These are phyloP conservation scores for Oasisia sp. DNA, from an alignment of 2,888 invertebrate species.

Conservation along the genomic window DNA sequence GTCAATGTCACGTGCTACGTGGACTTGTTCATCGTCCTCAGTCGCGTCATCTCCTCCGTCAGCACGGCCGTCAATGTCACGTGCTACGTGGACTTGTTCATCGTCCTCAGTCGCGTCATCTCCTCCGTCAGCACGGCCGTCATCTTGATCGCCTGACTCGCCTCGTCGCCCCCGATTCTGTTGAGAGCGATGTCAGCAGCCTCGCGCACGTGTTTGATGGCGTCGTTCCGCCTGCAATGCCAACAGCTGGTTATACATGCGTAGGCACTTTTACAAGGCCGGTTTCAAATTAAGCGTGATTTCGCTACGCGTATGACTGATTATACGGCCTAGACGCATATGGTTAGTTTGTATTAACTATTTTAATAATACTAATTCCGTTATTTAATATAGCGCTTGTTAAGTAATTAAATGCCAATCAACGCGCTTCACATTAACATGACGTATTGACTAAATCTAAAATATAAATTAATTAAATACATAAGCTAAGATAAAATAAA, in stretches of 20 bases:
- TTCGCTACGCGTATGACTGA: too few relatives aligned
- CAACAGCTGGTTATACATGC: not conserved
- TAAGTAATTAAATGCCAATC: too few relatives aligned
- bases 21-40: constrained; percentile 23
- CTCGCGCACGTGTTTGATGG: constrained; percentile 41
- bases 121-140: constrained; percentile 37
- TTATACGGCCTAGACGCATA: too few relatives aligned
- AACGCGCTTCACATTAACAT: too few relatives aligned
- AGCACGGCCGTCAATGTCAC: constrained; percentile 27
- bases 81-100: not conserved
- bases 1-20: too few relatives aligned
- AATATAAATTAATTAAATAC: too few relatives aligned
- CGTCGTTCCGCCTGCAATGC: constrained; percentile 40
- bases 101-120: constrained; percentile 31
- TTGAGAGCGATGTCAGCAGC: constrained; percentile 40
- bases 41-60: constrained; percentile 33
- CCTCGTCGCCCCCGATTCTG: constrained; percentile 36
- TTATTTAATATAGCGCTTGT: too few relatives aligned
- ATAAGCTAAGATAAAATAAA: too few relatives aligned
- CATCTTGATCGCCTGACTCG: constrained; percentile 37
- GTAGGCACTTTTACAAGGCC: not conserved
- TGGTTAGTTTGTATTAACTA: too few relatives aligned
- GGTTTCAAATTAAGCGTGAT: not conserved
- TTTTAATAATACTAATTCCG: too few relatives aligned
- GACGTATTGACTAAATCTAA: too few relatives aligned